phyloP scores from a whole-genome alignment of 2,113 vertebrate genomes.

The Ictidomys tridecemlineatus region DNA sequence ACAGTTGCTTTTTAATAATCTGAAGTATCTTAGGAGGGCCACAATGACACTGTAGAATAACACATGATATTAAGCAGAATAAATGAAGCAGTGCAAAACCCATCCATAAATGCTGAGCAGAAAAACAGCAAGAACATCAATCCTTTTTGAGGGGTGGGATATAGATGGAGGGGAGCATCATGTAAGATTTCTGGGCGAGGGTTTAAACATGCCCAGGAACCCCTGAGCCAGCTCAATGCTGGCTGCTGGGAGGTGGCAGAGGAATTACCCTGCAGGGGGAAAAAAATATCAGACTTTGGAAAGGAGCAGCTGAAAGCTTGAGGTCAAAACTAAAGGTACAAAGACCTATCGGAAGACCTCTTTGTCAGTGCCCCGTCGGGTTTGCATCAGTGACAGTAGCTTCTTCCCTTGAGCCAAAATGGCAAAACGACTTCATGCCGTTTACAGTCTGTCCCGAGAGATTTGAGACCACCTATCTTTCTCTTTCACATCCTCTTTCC shows the following conservation, averaged over 20 bases:
- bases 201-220: not conserved
- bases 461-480: not conserved
- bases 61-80: not conserved
- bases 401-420: slow-evolving; percentile 39
- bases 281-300: not conserved
- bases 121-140: not conserved
- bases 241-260: not conserved
- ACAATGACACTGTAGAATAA: not conserved
- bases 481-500: not conserved
- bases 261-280: not conserved
- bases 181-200: not conserved
- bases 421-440: not conserved
- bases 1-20: slow-evolving; percentile 31
- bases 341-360: slow-evolving; percentile 21
- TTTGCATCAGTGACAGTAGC: not conserved
- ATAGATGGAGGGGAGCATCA: too few species aligned
- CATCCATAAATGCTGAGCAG: not conserved
- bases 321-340: not conserved
- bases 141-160: not conserved
- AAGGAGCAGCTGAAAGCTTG: not conserved
- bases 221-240: not conserved
- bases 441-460: not conserved
- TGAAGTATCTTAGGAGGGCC: not conserved
- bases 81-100: not conserved
- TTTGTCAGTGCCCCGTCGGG: not conserved